Percentiles rank a stretch among this genome's conserved stretches.
phyloP scores from a whole-genome alignment of 2,113 vertebrate genomes.

The Ibidorhyncha struthersii region DNA sequence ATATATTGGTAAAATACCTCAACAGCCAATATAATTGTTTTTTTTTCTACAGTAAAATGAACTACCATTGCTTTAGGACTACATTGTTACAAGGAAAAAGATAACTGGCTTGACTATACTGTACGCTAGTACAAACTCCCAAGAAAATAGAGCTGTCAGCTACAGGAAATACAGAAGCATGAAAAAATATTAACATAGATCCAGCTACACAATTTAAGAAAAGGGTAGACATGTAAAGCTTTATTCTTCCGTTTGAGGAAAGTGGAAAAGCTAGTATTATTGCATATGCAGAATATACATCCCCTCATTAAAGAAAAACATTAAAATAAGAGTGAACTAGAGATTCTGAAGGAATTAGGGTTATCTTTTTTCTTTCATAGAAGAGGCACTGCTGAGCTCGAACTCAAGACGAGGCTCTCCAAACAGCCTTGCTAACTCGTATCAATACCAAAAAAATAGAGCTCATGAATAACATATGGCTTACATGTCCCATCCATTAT shows the following conservation, averaged over 20 bases:
- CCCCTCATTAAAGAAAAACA: neutral
- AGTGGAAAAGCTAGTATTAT: neutral
- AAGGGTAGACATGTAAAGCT: neutral
- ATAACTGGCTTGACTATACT: neutral
- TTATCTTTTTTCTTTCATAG: neutral
- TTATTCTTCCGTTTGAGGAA: neutral
- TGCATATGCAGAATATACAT: neutral
- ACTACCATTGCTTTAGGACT: neutral
- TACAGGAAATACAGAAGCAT: neutral
- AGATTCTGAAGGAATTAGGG: neutral
- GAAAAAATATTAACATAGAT: neutral
- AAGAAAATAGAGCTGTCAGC: neutral
- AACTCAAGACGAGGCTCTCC: neutral
- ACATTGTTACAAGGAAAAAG: neutral
- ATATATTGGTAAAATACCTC: neutral
- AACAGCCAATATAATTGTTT: neutral
- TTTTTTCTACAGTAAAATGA: neutral
- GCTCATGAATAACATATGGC: neutral
- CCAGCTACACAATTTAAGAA: neutral
- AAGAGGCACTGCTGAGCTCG: neutral
- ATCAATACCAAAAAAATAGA: neutral
- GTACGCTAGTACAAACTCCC: neutral
- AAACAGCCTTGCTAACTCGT: neutral
- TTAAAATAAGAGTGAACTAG: neutral
- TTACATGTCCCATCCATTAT: neutral